Base-by-base conservation (phyloP, 2,797 vertebrate species). In the Melanotaenia nigrans region DNA sequence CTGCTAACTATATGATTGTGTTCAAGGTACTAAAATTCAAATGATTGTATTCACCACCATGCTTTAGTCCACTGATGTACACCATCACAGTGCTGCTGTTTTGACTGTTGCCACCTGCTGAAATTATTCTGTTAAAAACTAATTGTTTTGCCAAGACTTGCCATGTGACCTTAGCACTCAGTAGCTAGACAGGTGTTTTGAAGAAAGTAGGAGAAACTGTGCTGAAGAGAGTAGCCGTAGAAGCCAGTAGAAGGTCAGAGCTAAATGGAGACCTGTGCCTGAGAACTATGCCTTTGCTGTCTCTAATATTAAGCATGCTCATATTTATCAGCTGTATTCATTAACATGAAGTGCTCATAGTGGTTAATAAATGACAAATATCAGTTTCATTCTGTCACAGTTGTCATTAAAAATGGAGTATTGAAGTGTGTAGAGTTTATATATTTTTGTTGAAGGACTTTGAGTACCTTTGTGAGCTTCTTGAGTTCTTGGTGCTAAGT, bases 371-470 rank as follows among this genome's bases (percentile, higher is more conserved):
- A 61, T 56, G 25, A 45, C 55, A 79, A 77, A 32, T 20, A 35
- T 28, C 24, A 10, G 22, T 65, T 58, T 69, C 32, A 77, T 45
- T 35, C 40, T 30, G 57, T 75, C 55, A 74, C 42, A 68, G 55
- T 56, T 55, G 24, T 63, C 33, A 61, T 58, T 28, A 67, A 61
- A 53, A 14, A 47, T 40, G 24, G 10, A 38, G 25, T 59, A 45
- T 62, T 79, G 16, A 8, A 58, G 9, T 71, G 49, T 73, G 12
- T 63, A 53, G 22, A 30, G 56, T 55, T 59, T 16, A 40, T 24
- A n/a, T 16, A 8, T 38, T 79, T 78, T 61, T 68, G 62, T 87
- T 77, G 3, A 91, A 90, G 84, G 82, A 83, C 87, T 87, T 81
- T 73, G 33, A 80, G 56, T 56, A 67, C 70, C 68, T 66, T 61